These are phyloP conservation scores for Prionace glauca DNA, from an alignment of 2,797 vertebrate species.

Conservation along the genomic window DNA sequence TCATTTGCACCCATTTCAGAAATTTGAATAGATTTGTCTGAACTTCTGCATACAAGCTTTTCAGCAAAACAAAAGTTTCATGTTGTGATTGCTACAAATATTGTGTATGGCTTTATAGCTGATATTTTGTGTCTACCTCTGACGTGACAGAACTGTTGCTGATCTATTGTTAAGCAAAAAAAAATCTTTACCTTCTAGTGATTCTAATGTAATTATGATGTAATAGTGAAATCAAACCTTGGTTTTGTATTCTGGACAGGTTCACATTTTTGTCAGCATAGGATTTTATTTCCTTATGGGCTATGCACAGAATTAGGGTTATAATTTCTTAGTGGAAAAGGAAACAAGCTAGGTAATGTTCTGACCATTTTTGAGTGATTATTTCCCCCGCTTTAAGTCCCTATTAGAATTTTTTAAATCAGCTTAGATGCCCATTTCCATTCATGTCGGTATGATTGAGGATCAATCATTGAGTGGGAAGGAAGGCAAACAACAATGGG, in stretches of 20 bases:
- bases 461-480: background rate
- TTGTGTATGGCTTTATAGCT: background rate
- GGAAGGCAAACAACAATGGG: background rate
- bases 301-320: background rate
- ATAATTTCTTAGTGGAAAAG: background rate
- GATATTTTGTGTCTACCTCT: background rate
- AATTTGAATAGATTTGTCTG: background rate
- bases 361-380: background rate
- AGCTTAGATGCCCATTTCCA: background rate
- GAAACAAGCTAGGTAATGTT: background rate
- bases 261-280: background rate
- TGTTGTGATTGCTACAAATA: background rate
- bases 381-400: too few species aligned
- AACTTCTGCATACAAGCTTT: background rate
- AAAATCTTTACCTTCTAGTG: background rate
- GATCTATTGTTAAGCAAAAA: background rate
- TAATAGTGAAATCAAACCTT: background rate
- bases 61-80: background rate
- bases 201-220: background rate
- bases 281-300: background rate
- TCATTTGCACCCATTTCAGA: background rate
- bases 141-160: background rate
- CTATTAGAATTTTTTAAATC: too few species aligned
- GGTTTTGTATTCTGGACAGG: background rate
- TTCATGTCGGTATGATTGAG: background rate